Evolutionary conservation across 1,140 invertebrate genomes (phyloP).

Genomic region (Pomacea maculata): DNA sequence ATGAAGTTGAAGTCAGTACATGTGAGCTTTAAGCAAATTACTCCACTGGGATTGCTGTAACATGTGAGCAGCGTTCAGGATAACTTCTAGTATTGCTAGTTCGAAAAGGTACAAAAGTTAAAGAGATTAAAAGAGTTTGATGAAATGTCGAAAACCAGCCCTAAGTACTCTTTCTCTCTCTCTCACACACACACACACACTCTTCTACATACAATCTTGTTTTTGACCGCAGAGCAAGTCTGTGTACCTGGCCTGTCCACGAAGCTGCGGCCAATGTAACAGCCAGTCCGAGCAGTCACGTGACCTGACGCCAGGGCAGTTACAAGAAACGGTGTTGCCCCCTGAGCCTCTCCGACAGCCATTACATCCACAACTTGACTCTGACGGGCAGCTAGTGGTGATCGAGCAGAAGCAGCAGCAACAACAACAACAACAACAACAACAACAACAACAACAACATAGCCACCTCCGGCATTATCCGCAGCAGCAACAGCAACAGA

Average conservation of each 20-base stretch:
- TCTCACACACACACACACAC: not conserved
- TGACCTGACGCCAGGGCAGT: not conserved
- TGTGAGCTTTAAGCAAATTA: too few species aligned
- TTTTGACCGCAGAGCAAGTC: conserved; percentile 17
- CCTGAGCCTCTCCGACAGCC: not conserved
- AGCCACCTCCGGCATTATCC: not conserved
- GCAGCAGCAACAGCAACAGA: not conserved
- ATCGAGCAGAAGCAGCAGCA: not conserved
- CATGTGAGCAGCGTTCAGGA: too few species aligned
- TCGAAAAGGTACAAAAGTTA: too few species aligned
- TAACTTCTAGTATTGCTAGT: too few species aligned
- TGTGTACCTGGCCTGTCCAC: conserved; percentile 16
- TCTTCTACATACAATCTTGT: not conserved
- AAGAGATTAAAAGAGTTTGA: too few species aligned
- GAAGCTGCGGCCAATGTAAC: conserved; percentile 16
- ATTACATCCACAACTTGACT: too few species aligned
- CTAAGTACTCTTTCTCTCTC: not conserved
- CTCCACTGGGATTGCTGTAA: too few species aligned
- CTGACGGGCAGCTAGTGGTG: not conserved
- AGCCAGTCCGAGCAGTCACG: not conserved
- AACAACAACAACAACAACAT: not conserved
- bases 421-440: not conserved
- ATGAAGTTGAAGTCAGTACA: too few species aligned
- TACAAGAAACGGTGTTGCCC: not conserved
- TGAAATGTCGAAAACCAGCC: too few species aligned